These are phyloP conservation scores for Ernsta delagoae DNA, from an alignment of 2,888 invertebrate species.

Conservation along the genomic window DNA sequence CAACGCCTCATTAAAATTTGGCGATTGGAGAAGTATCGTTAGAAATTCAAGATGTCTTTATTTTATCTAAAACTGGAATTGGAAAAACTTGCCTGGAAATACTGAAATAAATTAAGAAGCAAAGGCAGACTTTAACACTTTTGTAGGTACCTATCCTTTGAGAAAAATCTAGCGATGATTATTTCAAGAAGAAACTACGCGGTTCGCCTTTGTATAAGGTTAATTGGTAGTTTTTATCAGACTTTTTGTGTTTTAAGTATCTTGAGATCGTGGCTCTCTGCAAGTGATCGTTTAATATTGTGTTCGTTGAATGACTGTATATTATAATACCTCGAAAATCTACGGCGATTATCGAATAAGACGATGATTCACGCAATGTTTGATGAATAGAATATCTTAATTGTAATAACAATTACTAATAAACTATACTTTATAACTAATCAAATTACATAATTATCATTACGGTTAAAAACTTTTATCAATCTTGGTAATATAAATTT, in stretches of 20 bases:
- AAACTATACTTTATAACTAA: too few relatives aligned
- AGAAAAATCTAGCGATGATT: constrained; percentile 36
- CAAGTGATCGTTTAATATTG: neutral
- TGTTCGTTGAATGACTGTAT: neutral
- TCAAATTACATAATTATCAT: too few relatives aligned
- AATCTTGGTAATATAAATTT: too few relatives aligned
- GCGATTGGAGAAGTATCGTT: neutral
- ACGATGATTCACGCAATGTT: too few relatives aligned
- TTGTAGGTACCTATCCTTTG: constrained; percentile 33
- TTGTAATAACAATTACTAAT: too few relatives aligned
- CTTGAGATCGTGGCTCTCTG: neutral
- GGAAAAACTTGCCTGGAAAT: constrained; percentile 29
- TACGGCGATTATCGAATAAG: too few relatives aligned
- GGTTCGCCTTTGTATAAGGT: constrained; percentile 31
- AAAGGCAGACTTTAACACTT: constrained; percentile 36
- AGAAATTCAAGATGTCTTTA: constrained; percentile 27
- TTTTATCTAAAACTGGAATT: constrained; percentile 29
- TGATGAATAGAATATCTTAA: too few relatives aligned
- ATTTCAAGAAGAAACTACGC: constrained; percentile 34
- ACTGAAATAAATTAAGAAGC: constrained; percentile 35
- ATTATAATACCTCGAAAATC: too few relatives aligned
- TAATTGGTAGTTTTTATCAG: constrained; percentile 24
- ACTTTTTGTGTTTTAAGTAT: constrained; percentile 2
- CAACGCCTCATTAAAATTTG: constrained; percentile 32
- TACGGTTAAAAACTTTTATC: too few relatives aligned